phyloP scores from a whole-genome alignment of 2,888 invertebrate genomes.

The Parapristionchus giblindavisi region DNA sequence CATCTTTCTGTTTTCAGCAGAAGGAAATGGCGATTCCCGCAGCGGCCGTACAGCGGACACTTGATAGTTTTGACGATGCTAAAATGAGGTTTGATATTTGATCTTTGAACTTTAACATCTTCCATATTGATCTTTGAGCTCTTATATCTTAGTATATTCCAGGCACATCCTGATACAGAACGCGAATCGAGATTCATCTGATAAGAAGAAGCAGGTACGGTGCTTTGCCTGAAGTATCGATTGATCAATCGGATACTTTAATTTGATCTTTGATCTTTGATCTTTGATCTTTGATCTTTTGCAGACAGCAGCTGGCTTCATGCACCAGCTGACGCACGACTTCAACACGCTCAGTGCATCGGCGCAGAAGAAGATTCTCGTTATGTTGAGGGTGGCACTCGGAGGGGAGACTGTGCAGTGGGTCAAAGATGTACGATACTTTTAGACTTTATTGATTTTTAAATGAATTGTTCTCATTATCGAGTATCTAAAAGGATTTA shows the following conservation, averaged over 20 bases:
- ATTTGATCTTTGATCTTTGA: neutral
- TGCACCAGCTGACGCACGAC: slow-evolving; percentile 5
- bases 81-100: slow-evolving; percentile 11
- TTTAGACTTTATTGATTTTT: neutral
- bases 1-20: too few relatives aligned
- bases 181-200: neutral
- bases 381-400: slow-evolving; percentile 27
- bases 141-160: neutral
- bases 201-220: slow-evolving; percentile 27
- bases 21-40: slow-evolving; percentile 11
- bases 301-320: neutral
- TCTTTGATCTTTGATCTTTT: neutral
- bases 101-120: neutral
- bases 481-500: too few relatives aligned
- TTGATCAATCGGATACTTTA: neutral
- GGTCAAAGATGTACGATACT: slow-evolving; percentile 18
- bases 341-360: neutral
- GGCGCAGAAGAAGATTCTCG: slow-evolving; percentile 9
- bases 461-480: neutral
- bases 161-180: neutral
- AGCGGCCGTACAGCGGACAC: neutral
- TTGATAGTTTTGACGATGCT: slow-evolving; percentile 1
- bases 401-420: slow-evolving; percentile 28
- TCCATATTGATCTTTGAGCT: neutral
- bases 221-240: neutral